These are phyloP conservation scores for Cerastoderma edule DNA, from an alignment of 2,888 invertebrate genomes.

Conservation along the genomic window DNA sequence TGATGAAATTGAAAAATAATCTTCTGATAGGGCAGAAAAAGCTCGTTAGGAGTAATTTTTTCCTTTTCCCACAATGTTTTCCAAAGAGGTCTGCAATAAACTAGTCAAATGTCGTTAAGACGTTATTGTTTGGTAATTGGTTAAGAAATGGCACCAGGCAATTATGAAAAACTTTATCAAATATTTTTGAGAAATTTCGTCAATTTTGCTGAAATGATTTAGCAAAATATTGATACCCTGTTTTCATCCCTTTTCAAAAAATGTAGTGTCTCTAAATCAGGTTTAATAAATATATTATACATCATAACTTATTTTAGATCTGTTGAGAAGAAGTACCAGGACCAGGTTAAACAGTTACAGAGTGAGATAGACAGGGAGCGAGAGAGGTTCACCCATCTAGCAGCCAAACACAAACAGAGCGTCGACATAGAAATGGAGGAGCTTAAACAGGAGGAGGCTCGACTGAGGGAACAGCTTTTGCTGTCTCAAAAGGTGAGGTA, in stretches of 20 bases:
- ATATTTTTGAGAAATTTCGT: too few relatives aligned
- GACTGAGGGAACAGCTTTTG: conserved; percentile 87
- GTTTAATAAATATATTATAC: too few relatives aligned
- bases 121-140: background rate
- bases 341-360: conserved; percentile 89
- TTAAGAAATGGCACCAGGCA: background rate
- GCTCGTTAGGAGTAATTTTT: conserved; percentile 2
- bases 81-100: too few relatives aligned
- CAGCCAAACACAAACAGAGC: conserved; percentile 80
- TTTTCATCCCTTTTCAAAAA: too few relatives aligned
- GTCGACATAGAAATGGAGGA: conserved; percentile 88
- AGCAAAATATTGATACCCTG: too few relatives aligned
- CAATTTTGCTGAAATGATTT: too few relatives aligned
- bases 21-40: too few relatives aligned
- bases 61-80: background rate
- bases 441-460: conserved; percentile 89
- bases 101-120: too few relatives aligned
- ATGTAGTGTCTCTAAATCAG: too few relatives aligned
- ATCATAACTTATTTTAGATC: too few relatives aligned
- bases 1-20: too few relatives aligned
- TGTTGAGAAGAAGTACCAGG: conserved; percentile 91
- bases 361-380: conserved; percentile 89
- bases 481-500: conserved; percentile 25
- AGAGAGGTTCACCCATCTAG: conserved; percentile 88
- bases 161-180: too few relatives aligned